A percentile compares a stretch with the other conserved stretches of the same genome.
phyloP scores from a whole-genome alignment of 2,797 vertebrate genomes.

The Chrysocyon brachyurus region DNA sequence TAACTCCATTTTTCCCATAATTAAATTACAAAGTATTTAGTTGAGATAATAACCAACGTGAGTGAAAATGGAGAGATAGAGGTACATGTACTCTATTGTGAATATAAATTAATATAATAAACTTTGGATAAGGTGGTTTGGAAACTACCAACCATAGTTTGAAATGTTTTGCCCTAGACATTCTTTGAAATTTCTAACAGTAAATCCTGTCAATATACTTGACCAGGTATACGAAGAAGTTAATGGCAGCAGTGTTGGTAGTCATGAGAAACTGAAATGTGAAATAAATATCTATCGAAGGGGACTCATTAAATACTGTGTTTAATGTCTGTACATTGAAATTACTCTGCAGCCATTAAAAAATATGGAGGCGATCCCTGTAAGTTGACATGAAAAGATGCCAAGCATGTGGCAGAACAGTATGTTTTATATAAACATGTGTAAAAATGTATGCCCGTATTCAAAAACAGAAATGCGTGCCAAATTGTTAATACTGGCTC shows the following conservation, averaged over 20 bases:
- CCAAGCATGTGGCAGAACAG: neutral
- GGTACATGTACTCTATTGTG: neutral
- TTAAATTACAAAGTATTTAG: slow-evolving; percentile 48
- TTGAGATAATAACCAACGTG: neutral
- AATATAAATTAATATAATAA: slow-evolving; percentile 19
- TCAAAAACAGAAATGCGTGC: neutral
- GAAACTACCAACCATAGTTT: neutral
- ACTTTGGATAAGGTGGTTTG: neutral
- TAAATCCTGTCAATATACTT: neutral
- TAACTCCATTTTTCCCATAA: neutral
- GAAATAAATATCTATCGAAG: neutral
- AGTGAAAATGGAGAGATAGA: neutral
- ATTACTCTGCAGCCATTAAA: neutral
- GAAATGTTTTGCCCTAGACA: slow-evolving; percentile 35
- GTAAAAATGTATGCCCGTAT: neutral
- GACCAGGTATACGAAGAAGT: neutral
- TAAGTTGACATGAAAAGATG: slow-evolving; percentile 31
- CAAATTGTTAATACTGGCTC: neutral
- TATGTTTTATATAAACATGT: neutral
- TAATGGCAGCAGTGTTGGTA: neutral
- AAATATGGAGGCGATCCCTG: neutral
- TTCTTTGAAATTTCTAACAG: slow-evolving; percentile 31
- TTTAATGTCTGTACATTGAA: neutral
- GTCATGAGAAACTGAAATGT: slow-evolving; percentile 40
- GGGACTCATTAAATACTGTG: neutral